Percentiles rank a stretch among this genome's conserved stretches.
These are phyloP conservation scores for honey bee (Apis mellifera) DNA, from an alignment of 1,140 invertebrate genomes.

Conservation along the genomic window Amel_HAv3.1 CM009941.2:15500501-15501000, in stretches of 20 bases:
- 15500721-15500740: background rate
- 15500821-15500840: conserved; percentile 64
- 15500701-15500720: background rate
- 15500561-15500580: conserved; percentile 74
- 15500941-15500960: too few relatives aligned
- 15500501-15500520: conserved; percentile 62
- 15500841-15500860: conserved; percentile 70
- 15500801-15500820: conserved; percentile 11
- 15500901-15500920: conserved; percentile 13
- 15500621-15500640: conserved; percentile 69
- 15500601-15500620: conserved; percentile 67
- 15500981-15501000: too few relatives aligned
- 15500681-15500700: conserved; percentile 7
- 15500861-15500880: conserved; percentile 57
- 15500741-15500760: background rate
- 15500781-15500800: background rate
- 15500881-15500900: conserved; percentile 62
- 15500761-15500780: background rate
- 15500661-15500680: conserved; percentile 70
- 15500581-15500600: conserved; percentile 65
- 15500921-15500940: too few relatives aligned
- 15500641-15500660: conserved; percentile 71
- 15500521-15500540: conserved; percentile 65
- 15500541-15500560: conserved; percentile 71
- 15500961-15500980: too few relatives aligned